Evolutionary conservation across 2,888 invertebrate genomes (phyloP), one percentile per base, ranked within the genome.

Genomic region (Coecobrya sp.): DNA sequence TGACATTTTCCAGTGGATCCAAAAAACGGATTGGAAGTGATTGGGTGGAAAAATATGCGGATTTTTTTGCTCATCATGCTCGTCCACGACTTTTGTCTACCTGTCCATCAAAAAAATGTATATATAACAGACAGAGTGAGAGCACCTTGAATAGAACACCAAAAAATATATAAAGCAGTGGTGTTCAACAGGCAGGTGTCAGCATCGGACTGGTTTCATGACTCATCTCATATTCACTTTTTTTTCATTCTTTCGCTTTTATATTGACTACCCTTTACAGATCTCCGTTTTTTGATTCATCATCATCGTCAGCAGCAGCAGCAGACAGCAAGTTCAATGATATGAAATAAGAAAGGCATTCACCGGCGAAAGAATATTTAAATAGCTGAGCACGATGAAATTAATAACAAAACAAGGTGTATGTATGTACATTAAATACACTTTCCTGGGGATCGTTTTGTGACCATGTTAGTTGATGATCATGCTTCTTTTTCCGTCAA

Each of bases 271-370:
- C 27, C 22, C 22, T 65, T 65, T 65, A 65, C 22, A 13, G 36
- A 25, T 5, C 13, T 65, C 19, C 4, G 16, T 5, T 42, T 76
- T 76, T 76, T 45, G 45, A 45, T 45, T 76, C 49, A 45, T 22
- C 16, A 42, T 25, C 73, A 68, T 85, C 30, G 30, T 27, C 16
- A n/a, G 8, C 19, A 36, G 2, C 81, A 55, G 25, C 52, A 10
- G 7, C 45, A 11, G 52, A 52, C 52, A 11, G 52, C 52, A 36
- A 36, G 55, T 49, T 81, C 86, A 86, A 73, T 55, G 87, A 76
- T 73, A 76, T 25, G 30, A 22, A 87, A 87, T 52, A 55, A 76
- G 45, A 76, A 19, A 76, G 45, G 76, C 13, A 76, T 76, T 76
- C 42, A 13, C 59, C 22, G 16, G 5, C 13, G 22, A 52, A 52